Percentiles rank a stretch among this genome's conserved stretches.
phyloP scores from a whole-genome alignment of 2,888 invertebrate genomes.

The Crematogaster levior region DNA sequence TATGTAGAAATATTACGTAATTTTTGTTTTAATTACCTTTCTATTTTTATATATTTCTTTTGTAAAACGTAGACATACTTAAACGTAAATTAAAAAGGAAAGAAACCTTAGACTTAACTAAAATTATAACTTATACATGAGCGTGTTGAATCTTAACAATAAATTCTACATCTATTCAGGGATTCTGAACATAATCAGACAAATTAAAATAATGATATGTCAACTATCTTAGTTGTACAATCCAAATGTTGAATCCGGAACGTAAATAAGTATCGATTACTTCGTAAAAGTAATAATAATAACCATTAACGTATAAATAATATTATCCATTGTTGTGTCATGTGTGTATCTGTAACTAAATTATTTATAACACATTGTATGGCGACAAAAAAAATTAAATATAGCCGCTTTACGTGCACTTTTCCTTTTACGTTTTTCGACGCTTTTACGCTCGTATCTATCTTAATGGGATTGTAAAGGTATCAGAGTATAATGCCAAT shows the following conservation, averaged over 20 bases:
- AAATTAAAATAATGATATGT: conserved; percentile 41
- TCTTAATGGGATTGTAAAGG: conserved; percentile 22
- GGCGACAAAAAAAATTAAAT: conserved; percentile 4
- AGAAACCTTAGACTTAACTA: background rate
- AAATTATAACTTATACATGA: conserved; percentile 23
- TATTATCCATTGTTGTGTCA: conserved; percentile 3
- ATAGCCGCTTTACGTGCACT: conserved; percentile 1
- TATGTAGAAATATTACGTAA: conserved; percentile 20
- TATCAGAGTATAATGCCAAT: conserved; percentile 66
- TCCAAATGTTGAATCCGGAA: background rate
- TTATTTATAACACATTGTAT: background rate
- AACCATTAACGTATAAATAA: conserved; percentile 9
- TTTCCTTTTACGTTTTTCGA: conserved; percentile 35
- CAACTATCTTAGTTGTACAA: conserved; percentile 1
- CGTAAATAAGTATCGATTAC: conserved; percentile 25
- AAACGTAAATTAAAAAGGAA: conserved; percentile 20
- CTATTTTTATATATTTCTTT: background rate
- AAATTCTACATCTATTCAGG: background rate
- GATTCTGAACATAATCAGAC: background rate
- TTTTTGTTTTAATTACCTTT: background rate
- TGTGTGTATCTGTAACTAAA: conserved; percentile 15
- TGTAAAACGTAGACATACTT: conserved; percentile 1
- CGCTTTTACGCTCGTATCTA: background rate
- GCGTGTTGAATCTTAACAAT: background rate
- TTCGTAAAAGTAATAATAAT: conserved; percentile 23